Base-by-base conservation (phyloP, 2,888 invertebrate genomes). In the Drosophila nigricruria region DNA sequence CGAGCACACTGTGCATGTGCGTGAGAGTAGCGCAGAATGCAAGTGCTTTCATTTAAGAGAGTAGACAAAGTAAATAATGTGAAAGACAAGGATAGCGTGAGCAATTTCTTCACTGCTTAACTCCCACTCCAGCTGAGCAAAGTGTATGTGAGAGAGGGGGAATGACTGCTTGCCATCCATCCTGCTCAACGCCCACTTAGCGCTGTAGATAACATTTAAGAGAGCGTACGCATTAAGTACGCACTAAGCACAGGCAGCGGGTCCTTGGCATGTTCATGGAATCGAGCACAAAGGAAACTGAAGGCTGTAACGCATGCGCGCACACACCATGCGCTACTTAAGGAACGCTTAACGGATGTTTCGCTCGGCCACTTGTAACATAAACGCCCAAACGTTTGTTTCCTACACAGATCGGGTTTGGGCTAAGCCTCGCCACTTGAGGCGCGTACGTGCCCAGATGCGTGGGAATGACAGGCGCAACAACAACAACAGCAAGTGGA, bases 381-480 rank as follows among this genome's bases (percentile, higher is more conserved):
- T 73, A 86, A 89, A 87, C 88, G 82, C 79, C 90, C 77, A 79
- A 88, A 88, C 82, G 89, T 90, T 87, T 84, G 86, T 90, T 86
- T 90, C 85, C 90, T 74, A 58, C 68, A 70, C 68, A 70, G 67
- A 73, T 72, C 77, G 69, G 70, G 66, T 61, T 67, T 77, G 72
- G 49, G 53, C 10, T 53, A 53, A 53, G 52, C 76, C 40, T 47
- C 52, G 43, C 30, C 82, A 74, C 85, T 87, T 81, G 77, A 84
- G 78, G 64, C 67, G 66, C 89, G 90, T 90, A 86, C 86, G 86
- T 86, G 86, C 90, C 88, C 86, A 90, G 88, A 90, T 89, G 90
- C 86, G 86, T 86, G 86, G 86, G 86, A 90, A 86, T 86, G 86
- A 59, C 63, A 57, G 52, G 69, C 59, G 25, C 63, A 61, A 45